Percentiles rank a stretch among this genome's conserved stretches.
phyloP scores from a whole-genome alignment of 2,113 vertebrate genomes.

The Nannobrachium achirus region DNA sequence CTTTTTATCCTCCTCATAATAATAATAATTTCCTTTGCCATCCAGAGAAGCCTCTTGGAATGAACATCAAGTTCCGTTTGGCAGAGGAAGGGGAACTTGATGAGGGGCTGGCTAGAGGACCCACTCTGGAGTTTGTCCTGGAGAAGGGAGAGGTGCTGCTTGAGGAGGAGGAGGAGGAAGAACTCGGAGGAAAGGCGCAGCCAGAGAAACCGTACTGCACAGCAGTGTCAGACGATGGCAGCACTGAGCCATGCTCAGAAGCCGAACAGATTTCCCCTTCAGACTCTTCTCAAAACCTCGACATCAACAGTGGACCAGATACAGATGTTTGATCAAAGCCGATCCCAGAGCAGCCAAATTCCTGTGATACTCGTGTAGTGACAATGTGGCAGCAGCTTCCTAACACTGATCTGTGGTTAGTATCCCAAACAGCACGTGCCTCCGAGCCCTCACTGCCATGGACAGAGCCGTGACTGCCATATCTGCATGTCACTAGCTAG shows the following conservation, averaged over 20 bases:
- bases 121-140: conserved; percentile 75
- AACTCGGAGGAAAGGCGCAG: conserved; percentile 3
- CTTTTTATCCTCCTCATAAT: too few relatives aligned
- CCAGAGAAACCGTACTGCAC: conserved; percentile 28
- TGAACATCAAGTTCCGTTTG: conserved; percentile 80
- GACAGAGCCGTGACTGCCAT: conserved; percentile 30
- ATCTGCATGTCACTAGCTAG: conserved; percentile 34
- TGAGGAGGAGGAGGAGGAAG: conserved; percentile 40
- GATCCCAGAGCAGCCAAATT: conserved; percentile 15
- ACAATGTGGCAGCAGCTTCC: not conserved
- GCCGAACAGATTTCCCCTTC: not conserved
- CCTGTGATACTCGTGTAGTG: not conserved
- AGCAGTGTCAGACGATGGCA: conserved; percentile 9
- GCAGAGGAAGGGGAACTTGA: conserved; percentile 68
- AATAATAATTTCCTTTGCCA: too few relatives aligned
- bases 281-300: conserved; percentile 17
- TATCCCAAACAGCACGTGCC: conserved; percentile 36
- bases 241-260: conserved; percentile 26
- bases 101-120: conserved; percentile 30
- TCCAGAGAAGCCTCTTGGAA: conserved; percentile 58
- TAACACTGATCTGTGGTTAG: conserved; percentile 19
- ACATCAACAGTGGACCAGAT: conserved; percentile 35
- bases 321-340: conserved; percentile 41
- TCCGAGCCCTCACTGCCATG: conserved; percentile 53
- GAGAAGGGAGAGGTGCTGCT: conserved; percentile 56